Conservation (phyloP, 2,113 vertebrate genomes). For the pig (Sus scrofa) region DNA sequence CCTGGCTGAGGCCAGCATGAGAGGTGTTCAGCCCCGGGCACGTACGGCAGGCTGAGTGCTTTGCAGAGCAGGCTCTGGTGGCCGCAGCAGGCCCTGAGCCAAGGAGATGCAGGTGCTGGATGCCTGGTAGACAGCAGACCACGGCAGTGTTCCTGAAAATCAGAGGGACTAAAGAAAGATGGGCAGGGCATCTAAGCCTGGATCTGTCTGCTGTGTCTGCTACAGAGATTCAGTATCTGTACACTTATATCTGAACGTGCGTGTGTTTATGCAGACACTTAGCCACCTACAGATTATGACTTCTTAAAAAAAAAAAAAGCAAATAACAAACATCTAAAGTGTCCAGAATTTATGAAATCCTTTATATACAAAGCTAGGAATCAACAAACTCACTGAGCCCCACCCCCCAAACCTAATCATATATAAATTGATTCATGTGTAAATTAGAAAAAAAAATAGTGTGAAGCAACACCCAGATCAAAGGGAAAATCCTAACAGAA, state of each 20-base stretch:
- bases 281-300: neutral
- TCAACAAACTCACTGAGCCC: neutral
- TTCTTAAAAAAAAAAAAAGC: neutral
- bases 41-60: neutral
- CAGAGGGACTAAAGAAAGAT: neutral
- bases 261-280: neutral
- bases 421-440: neutral
- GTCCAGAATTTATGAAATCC: neutral
- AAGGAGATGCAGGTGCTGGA: neutral
- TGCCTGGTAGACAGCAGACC: too few relatives aligned
- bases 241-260: neutral
- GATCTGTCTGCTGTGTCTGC: neutral
- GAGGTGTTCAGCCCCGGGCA: neutral
- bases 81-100: accelerated
- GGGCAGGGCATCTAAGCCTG: too few relatives aligned
- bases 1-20: accelerated
- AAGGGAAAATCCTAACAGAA: neutral
- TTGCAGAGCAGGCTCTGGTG: too few relatives aligned
- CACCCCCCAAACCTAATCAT: neutral
- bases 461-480: neutral
- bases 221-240: too few relatives aligned
- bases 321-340: too few relatives aligned
- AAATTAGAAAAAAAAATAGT: neutral
- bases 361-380: neutral
- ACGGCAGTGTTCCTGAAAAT: too few relatives aligned